Conservation (phyloP, 2,797 vertebrate species). For the Lagocephalus sceleratus region DNA sequence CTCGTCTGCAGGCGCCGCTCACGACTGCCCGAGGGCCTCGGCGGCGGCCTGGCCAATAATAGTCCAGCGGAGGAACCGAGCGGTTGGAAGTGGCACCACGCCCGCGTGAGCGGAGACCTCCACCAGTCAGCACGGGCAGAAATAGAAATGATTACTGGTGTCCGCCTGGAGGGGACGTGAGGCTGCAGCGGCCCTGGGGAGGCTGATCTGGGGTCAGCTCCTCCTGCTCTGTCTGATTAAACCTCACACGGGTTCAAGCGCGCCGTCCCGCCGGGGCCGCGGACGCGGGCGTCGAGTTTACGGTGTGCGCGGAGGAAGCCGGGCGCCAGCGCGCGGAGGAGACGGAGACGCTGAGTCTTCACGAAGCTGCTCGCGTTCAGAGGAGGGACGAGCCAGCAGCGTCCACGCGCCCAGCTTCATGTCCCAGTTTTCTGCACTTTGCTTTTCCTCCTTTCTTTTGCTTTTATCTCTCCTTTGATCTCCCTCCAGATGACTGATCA, state of each 20-base stretch:
- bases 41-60: background rate
- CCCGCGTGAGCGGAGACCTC: background rate
- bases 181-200: conserved; percentile 1
- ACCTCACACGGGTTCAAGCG: no score
- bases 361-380: conserved; percentile 5
- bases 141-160: conserved; percentile 17
- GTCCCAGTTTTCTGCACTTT: conserved; percentile 40
- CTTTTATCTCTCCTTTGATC: conserved; percentile 6
- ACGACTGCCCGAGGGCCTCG: background rate
- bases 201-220: background rate
- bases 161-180: conserved; percentile 6
- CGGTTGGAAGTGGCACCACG: conserved; percentile 14
- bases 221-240: no score
- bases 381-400: conserved; percentile 12
- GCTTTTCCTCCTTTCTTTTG: conserved; percentile 21
- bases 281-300: background rate
- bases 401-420: conserved; percentile 11
- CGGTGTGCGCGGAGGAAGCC: conserved; percentile 3
- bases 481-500: conserved; percentile 23
- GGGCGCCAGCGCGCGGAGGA: background rate
- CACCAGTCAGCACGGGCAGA: conserved; percentile 12
- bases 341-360: background rate
- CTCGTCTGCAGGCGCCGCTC: no score
- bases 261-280: no score
- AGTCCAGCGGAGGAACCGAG: conserved; percentile 19